phyloP scores from a whole-genome alignment of 2,797 vertebrate genomes.

The Pangasius sanitwongsei region DNA sequence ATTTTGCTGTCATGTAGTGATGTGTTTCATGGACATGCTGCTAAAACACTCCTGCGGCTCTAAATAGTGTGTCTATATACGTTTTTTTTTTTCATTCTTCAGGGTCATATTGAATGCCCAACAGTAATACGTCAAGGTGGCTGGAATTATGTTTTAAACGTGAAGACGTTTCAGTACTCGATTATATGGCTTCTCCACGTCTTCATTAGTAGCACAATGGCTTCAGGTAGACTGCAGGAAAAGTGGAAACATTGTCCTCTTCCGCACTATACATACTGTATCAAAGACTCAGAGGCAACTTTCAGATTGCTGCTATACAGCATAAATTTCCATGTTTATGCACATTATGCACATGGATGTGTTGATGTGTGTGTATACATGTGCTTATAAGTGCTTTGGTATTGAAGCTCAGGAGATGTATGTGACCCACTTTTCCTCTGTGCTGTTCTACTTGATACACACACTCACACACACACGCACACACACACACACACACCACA shows the following conservation, averaged over 20 bases:
- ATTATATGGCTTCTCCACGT: not conserved
- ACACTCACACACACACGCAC: slow-evolving; percentile 29
- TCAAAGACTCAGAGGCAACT: not conserved
- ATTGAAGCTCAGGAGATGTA: slow-evolving; percentile 52
- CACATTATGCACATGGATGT: slow-evolving; percentile 24
- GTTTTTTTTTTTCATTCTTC: not conserved
- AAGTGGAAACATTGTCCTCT: not conserved
- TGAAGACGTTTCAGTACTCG: not conserved
- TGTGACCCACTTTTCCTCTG: slow-evolving; percentile 58
- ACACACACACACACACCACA: slow-evolving; percentile 29
- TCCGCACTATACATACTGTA: not conserved
- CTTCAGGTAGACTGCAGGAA: not conserved
- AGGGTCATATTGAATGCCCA: not conserved
- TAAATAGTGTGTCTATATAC: not conserved
- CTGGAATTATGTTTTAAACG: not conserved
- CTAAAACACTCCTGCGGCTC: not conserved
- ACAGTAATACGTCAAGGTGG: not conserved
- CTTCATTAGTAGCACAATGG: not conserved
- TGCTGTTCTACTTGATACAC: slow-evolving; percentile 48
- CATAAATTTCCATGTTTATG: slow-evolving; percentile 20
- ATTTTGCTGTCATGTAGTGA: not conserved
- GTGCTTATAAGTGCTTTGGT: slow-evolving; percentile 50
- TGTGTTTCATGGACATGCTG: not conserved
- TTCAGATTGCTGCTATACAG: not conserved
- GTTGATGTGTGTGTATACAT: slow-evolving; percentile 32